Evolutionary conservation across 2,113 vertebrate genomes (phyloP).

Genomic region (Callopanchax toddi): DNA sequence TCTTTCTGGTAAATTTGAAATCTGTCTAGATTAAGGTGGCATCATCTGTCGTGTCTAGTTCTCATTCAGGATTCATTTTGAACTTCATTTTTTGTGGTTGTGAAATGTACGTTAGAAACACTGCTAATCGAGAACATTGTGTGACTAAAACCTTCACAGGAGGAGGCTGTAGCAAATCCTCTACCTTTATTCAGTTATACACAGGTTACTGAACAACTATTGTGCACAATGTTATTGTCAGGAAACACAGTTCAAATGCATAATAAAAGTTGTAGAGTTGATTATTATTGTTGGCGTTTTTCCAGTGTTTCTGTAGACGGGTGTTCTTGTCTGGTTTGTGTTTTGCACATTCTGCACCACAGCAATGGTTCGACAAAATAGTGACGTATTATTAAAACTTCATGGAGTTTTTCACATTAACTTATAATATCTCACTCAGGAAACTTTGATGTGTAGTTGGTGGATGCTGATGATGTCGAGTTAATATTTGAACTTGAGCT

Average conservation of each 20-base stretch:
- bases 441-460: too few species aligned
- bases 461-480: too few species aligned
- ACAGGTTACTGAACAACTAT: background rate
- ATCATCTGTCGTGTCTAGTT: conserved; percentile 1
- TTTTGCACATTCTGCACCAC: conserved; percentile 21
- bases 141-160: conserved; percentile 29
- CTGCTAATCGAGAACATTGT: background rate
- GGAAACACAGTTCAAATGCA: background rate
- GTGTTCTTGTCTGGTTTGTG: conserved; percentile 3
- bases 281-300: conserved; percentile 18
- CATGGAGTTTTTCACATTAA: conserved; percentile 11
- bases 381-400: conserved; percentile 33
- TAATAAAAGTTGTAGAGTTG: background rate
- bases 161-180: conserved; percentile 1
- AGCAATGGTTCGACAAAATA: conserved; percentile 19
- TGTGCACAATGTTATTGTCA: conserved; percentile 21
- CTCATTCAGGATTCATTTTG: background rate
- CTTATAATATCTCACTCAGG: too few species aligned
- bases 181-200: background rate
- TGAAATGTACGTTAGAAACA: background rate
- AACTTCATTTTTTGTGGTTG: conserved; percentile 22
- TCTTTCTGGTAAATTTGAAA: conserved; percentile 20
- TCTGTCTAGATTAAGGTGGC: background rate
- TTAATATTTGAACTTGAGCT: too few species aligned
- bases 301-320: conserved; percentile 14